Conservation (phyloP, 2,888 invertebrate species). For the Latrodectus hesperus region DNA sequence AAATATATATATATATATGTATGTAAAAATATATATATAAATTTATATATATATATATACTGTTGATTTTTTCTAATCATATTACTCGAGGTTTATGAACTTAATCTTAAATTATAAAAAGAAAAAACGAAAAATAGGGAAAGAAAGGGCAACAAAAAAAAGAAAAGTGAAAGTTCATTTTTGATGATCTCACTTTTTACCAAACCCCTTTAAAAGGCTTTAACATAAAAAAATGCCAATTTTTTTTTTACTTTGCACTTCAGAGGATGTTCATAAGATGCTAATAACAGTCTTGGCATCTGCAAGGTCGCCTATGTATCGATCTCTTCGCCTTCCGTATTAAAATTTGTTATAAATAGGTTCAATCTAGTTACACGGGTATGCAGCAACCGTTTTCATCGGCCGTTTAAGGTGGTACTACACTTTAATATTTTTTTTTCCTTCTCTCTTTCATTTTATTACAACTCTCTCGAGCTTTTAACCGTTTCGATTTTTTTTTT, state of each 20-base stretch:
- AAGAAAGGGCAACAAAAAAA: too few relatives aligned
- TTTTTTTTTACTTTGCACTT: conserved; percentile 24
- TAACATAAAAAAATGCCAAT: neutral
- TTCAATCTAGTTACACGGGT: conserved; percentile 64
- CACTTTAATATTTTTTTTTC: conserved; percentile 39
- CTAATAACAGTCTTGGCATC: conserved; percentile 54
- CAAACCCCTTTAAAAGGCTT: conserved; percentile 5
- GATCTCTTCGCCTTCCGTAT: conserved; percentile 42
- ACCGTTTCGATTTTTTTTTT: neutral
- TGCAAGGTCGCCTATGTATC: conserved; percentile 36
- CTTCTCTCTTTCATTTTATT: conserved; percentile 53
- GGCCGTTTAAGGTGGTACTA: conserved; percentile 51
- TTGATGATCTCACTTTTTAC: conserved; percentile 49
- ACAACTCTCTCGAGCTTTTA: neutral
- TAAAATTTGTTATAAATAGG: conserved; percentile 69
- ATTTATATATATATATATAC: too few relatives aligned
- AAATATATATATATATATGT: too few relatives aligned
- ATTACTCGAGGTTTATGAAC: too few relatives aligned
- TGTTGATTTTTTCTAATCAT: too few relatives aligned
- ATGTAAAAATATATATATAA: too few relatives aligned
- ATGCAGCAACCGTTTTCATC: conserved; percentile 59
- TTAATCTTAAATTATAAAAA: too few relatives aligned
- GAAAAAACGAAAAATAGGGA: too few relatives aligned
- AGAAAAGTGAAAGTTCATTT: neutral
- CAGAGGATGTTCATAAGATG: conserved; percentile 63